A percentile compares a stretch with the other conserved stretches of the same genome.
Evolutionary conservation across 2,797 vertebrate species (phyloP).

Genomic region (Odontamblyopus lacepedii): DNA sequence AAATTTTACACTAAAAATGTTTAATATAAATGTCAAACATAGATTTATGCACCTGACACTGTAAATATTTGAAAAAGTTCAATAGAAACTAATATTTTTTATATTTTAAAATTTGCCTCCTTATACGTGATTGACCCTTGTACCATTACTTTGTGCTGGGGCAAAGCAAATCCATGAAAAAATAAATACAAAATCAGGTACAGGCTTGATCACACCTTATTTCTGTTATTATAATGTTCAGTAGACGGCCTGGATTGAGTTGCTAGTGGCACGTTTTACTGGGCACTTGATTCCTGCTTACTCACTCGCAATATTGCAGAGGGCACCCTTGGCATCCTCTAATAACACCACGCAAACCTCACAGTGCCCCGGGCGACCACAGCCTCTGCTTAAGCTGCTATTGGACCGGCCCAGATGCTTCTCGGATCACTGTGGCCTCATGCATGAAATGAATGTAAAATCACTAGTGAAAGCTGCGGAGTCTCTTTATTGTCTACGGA

Average conservation of each 20-base stretch:
- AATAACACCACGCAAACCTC: conserved; percentile 62
- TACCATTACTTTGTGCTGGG: too few relatives aligned
- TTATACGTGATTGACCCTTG: too few relatives aligned
- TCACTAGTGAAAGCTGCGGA: conserved; percentile 58
- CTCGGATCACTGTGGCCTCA: conserved; percentile 66
- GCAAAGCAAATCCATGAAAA: too few relatives aligned
- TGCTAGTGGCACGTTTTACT: conserved; percentile 29
- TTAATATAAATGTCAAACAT: too few relatives aligned
- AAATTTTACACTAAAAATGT: too few relatives aligned
- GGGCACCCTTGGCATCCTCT: conserved; percentile 43
- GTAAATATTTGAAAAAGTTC: too few relatives aligned
- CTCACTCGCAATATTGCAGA: conserved; percentile 39
- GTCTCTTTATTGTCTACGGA: conserved; percentile 60
- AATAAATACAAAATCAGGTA: too few relatives aligned
- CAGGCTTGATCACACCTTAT: background rate
- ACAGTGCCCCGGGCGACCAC: conserved; percentile 46
- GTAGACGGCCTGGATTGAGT: conserved; percentile 19
- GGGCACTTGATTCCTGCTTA: conserved; percentile 38
- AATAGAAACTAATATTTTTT: too few relatives aligned
- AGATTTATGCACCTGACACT: too few relatives aligned
- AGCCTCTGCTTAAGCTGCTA: conserved; percentile 57
- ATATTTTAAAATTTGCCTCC: too few relatives aligned
- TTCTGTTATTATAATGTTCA: background rate
- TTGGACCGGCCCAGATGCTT: conserved; percentile 71
- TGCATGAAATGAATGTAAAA: conserved; percentile 75